A percentile compares a stretch with the other conserved stretches of the same genome.
Evolutionary conservation across 1,140 invertebrate genomes (phyloP).

Genomic region (Lycorma delicatula): DNA sequence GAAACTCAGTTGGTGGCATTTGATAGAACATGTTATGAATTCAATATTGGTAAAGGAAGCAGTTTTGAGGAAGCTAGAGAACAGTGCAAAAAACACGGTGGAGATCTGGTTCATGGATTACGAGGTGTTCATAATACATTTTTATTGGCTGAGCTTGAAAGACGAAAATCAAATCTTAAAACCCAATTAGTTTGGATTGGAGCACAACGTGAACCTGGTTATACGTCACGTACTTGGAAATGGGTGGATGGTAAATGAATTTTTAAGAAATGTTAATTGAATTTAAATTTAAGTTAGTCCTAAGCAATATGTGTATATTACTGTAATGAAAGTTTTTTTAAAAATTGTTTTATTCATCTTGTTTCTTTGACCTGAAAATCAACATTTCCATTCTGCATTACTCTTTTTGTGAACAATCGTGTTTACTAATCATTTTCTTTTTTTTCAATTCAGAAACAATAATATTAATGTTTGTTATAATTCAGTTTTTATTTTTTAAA

Average conservation of each 20-base stretch:
- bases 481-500: too few species aligned
- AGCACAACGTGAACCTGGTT: conserved; percentile 74
- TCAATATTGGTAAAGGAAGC: conserved; percentile 66
- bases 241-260: conserved; percentile 73
- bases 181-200: conserved; percentile 87
- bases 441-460: too few species aligned
- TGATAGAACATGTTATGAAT: conserved; percentile 81
- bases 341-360: too few species aligned
- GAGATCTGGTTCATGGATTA: conserved; percentile 70
- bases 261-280: too few species aligned
- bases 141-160: conserved; percentile 69
- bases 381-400: too few species aligned
- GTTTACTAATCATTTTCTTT: too few species aligned
- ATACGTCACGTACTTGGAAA: conserved; percentile 75
- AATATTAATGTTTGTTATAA: too few species aligned
- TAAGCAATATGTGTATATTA: too few species aligned
- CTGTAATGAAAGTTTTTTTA: too few species aligned
- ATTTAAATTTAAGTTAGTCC: too few species aligned
- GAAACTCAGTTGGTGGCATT: conserved; percentile 70
- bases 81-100: conserved; percentile 60
- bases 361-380: too few species aligned
- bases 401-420: too few species aligned
- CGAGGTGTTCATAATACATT: conserved; percentile 44
- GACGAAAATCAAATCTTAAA: conserved; percentile 65
- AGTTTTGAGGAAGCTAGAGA: conserved; percentile 68